These are phyloP conservation scores for Brevipalpus yothersi DNA, from an alignment of 1,140 invertebrate genomes.

Conservation along the genomic window DNA sequence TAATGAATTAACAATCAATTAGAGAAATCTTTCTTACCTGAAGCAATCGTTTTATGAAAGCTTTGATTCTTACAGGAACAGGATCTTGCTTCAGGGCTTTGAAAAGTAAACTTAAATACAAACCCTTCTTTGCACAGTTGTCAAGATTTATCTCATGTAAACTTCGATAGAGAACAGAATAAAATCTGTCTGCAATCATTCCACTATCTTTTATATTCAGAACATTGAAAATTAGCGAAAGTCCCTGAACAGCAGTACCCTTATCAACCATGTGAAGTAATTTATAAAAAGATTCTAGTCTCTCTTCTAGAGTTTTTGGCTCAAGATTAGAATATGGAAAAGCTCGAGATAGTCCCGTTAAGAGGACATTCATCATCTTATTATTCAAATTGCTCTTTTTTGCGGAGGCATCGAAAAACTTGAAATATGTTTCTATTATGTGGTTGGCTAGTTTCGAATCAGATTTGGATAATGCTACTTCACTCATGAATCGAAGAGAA, in stretches of 20 bases:
- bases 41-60: constrained; percentile 69
- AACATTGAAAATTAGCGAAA: constrained; percentile 53
- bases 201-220: constrained; percentile 15
- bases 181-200: constrained; percentile 39
- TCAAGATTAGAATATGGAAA: constrained; percentile 43
- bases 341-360: constrained; percentile 63
- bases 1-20: constrained; percentile 12
- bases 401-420: constrained; percentile 75
- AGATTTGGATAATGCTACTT: constrained; percentile 18
- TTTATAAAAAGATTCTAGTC: constrained; percentile 55
- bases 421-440: constrained; percentile 74
- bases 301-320: constrained; percentile 20
- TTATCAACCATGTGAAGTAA: constrained; percentile 53
- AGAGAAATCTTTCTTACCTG: constrained; percentile 35
- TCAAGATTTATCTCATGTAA: constrained; percentile 47
- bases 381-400: constrained; percentile 61
- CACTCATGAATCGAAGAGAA: constrained; percentile 53
- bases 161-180: constrained; percentile 66
- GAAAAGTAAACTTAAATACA: constrained; percentile 66
- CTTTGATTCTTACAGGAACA: constrained; percentile 38
- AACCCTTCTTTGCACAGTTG: constrained; percentile 42
- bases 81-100: constrained; percentile 55
- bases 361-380: constrained; percentile 66
- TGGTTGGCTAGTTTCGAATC: constrained; percentile 48
- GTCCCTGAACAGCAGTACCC: constrained; percentile 56